Conservation (phyloP, 2,113 vertebrate species). For the Varanus salvator region DNA sequence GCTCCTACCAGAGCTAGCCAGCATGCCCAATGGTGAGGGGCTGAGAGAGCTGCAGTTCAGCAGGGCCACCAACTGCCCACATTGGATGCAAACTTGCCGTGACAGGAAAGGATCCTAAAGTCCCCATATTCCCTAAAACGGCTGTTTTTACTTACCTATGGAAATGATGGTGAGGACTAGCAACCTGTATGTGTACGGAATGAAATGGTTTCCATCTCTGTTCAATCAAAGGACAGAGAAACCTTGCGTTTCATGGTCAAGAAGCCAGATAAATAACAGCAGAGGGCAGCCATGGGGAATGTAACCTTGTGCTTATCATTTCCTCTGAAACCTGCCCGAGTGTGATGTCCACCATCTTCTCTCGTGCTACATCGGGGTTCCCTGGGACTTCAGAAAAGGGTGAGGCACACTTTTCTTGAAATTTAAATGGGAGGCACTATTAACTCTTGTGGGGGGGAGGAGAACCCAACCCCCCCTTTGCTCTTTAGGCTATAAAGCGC, state of each 20-base stretch:
- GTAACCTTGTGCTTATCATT: neutral
- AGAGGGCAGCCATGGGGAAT: neutral
- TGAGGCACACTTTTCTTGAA: neutral
- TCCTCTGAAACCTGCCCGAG: neutral
- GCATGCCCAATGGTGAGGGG: too few relatives aligned
- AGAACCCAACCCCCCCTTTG: neutral
- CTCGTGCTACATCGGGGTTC: too few relatives aligned
- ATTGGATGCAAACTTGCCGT: neutral
- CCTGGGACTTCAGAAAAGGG: neutral
- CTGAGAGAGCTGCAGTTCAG: too few relatives aligned
- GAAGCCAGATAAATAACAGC: neutral
- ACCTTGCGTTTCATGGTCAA: neutral
- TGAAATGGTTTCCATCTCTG: neutral
- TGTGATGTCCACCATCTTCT: neutral
- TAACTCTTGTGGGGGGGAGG: neutral
- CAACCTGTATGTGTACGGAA: neutral
- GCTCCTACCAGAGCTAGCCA: too few relatives aligned
- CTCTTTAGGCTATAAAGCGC: neutral
- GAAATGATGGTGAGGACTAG: neutral
- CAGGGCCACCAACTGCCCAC: too few relatives aligned
- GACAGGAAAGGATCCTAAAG: neutral
- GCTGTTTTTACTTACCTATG: neutral
- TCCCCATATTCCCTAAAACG: neutral
- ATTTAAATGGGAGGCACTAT: neutral
- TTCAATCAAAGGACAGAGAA: neutral